Base-by-base conservation (phyloP, 2,113 vertebrate genomes). In the Jacana jacana region DNA sequence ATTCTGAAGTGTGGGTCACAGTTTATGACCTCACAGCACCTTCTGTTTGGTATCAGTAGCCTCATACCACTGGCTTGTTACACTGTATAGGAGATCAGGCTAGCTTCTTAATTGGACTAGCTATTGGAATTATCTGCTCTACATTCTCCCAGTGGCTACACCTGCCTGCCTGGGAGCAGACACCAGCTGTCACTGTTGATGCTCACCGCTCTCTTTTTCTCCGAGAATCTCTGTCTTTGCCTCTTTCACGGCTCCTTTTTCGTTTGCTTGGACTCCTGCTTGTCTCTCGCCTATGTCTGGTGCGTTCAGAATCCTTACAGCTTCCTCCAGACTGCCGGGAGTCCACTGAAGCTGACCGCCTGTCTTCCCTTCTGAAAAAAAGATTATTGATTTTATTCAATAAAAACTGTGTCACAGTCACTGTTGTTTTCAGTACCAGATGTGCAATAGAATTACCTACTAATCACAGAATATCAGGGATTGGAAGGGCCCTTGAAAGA, bases 281-380 rank as follows among this genome's bases (percentile, higher is more conserved):
- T 64, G 81, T 96, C 48, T 97, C 98, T n/a, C 95, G 97, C 84
- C 97, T 98, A 18, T 95, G 97, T 27, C 96, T 97, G 10, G 91
- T 85, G 76, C 89, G 79, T 27, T 98, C 98, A 0, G 69, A 65
- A 5, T 98, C 98, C 84, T 97, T 97, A 28, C 64, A 97, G 95
- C 98, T 98, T 42, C 96, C 97, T 31, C 61, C 96, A 69, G 98
- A 99, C 51, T 97, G 98, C 13, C 83, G 97, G 0, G 99, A 99
- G 66, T 99, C 99, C 7, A 92, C 97, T 0, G 99, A 99, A 5
- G 95, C 96, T 2, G 99, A 99, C 1, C 98, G 97, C 31, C 97
- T 92, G 7, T 97, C 97, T 25, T 98, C 97, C 27, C 52, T 97
- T 80, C 98, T 98, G 81, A 61, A 86, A 72, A 39, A n/a, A 11